These are phyloP conservation scores for Yponomeuta malinellus DNA, from an alignment of 2,888 invertebrate species.

Conservation along the genomic window DNA sequence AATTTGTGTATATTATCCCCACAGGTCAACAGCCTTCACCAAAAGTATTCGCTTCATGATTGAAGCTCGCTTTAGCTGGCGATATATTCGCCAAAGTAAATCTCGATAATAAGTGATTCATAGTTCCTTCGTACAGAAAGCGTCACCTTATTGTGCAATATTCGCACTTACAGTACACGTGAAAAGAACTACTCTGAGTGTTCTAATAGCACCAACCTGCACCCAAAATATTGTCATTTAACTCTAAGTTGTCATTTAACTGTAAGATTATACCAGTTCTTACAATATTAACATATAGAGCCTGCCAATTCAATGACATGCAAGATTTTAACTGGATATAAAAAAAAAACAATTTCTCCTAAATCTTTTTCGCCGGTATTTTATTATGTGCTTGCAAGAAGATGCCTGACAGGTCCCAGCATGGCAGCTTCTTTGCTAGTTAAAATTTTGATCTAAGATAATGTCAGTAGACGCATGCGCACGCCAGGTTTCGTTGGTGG, in stretches of 20 bases:
- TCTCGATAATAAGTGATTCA: background rate
- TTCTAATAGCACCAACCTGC: no score
- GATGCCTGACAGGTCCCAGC: background rate
- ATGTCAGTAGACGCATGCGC: constrained; percentile 1
- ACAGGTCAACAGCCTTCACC: constrained; percentile 59
- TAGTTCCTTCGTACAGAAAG: background rate
- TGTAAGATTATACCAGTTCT: no score
- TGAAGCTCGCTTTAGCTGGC: constrained; percentile 21
- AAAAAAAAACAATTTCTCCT: background rate
- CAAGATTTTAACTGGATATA: background rate
- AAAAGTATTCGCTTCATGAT: constrained; percentile 34
- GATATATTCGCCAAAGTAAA: constrained; percentile 26
- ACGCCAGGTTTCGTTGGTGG: background rate
- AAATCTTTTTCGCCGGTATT: background rate
- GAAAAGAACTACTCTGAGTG: no score
- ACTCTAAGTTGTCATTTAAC: no score
- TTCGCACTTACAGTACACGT: no score
- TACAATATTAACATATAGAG: no score
- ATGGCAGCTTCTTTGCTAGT: background rate
- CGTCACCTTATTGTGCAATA: background rate
- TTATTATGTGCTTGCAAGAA: background rate
- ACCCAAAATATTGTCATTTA: no score
- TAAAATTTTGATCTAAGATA: constrained; percentile 1
- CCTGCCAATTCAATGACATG: no score
- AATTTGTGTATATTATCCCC: constrained; percentile 34